Percentiles rank a stretch among this genome's conserved stretches.
These are phyloP conservation scores for Hippopotamus amphibius DNA, from an alignment of 2,113 vertebrate genomes.

Conservation along the genomic window DNA sequence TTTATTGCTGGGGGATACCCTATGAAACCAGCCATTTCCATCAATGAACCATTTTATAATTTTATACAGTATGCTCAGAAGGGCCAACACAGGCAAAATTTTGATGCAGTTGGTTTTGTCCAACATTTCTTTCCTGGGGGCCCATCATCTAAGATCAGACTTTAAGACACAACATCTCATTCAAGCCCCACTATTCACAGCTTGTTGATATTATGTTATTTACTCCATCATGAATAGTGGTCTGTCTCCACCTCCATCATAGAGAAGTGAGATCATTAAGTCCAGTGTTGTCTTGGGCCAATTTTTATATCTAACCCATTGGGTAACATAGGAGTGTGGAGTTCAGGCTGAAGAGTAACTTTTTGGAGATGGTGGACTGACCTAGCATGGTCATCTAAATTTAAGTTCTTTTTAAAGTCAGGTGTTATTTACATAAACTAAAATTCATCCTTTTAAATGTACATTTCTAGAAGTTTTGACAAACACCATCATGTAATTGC, in stretches of 20 bases:
- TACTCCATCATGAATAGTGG: background rate
- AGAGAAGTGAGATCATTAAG: background rate
- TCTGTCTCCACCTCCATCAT: background rate
- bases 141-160: background rate
- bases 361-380: background rate
- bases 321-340: background rate
- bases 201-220: background rate
- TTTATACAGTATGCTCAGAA: background rate
- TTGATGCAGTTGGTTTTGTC: background rate
- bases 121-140: background rate
- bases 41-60: background rate
- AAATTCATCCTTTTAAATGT: background rate
- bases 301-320: background rate
- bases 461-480: background rate
- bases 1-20: slow-evolving; percentile 49
- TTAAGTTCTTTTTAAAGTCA: background rate
- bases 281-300: too few relatives aligned
- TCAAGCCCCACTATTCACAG: background rate
- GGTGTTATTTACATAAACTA: background rate
- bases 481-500: background rate
- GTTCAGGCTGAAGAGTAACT: background rate
- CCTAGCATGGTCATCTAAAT: background rate
- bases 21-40: slow-evolving; percentile 53
- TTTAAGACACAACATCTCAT: background rate
- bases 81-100: background rate